Conservation (phyloP, 2,888 invertebrate species). For the Athalia cordata region DNA sequence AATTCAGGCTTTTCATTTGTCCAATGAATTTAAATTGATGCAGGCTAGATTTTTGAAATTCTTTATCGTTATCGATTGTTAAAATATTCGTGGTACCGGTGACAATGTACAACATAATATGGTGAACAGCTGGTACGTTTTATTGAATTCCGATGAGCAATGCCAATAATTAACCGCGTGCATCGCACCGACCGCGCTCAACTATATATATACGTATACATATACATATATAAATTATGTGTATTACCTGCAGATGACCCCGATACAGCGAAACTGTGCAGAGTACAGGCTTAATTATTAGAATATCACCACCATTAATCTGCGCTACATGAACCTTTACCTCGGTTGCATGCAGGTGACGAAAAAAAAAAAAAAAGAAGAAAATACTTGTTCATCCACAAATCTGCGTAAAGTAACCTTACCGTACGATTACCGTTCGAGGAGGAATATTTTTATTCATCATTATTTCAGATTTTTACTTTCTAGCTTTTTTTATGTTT, state of each 20-base stretch:
- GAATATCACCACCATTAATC: not conserved
- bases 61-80: too few relatives aligned
- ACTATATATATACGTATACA: not conserved
- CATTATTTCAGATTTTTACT: too few relatives aligned
- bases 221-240: not conserved
- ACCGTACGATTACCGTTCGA: too few relatives aligned
- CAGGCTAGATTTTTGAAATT: too few relatives aligned
- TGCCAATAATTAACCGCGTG: slow-evolving; percentile 27
- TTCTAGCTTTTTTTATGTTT: too few relatives aligned
- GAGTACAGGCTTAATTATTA: not conserved
- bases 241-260: not conserved
- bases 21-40: too few relatives aligned
- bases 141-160: slow-evolving; percentile 41
- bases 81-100: too few relatives aligned
- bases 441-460: too few relatives aligned
- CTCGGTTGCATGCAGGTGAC: too few relatives aligned
- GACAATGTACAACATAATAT: too few relatives aligned
- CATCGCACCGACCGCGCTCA: slow-evolving; percentile 9
- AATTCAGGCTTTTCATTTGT: too few relatives aligned
- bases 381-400: not conserved
- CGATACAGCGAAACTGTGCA: not conserved
- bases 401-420: not conserved
- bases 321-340: too few relatives aligned
- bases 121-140: not conserved
- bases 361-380: not conserved